phyloP scores from a whole-genome alignment of 2,888 invertebrate species.

The Abscondita cerata region DNA sequence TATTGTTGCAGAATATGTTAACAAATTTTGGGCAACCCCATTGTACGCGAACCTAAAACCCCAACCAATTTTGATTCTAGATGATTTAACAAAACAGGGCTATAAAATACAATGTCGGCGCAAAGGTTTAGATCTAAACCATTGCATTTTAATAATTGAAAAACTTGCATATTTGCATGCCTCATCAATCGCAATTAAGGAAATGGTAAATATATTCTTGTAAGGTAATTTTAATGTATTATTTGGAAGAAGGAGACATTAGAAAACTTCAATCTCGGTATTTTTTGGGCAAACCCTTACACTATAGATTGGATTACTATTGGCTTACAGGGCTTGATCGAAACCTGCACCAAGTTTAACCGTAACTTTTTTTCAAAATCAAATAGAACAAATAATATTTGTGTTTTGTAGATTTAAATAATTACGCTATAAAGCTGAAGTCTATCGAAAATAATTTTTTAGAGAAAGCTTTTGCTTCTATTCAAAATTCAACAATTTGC shows the following conservation, averaged over 20 bases:
- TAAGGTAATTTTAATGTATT: no score
- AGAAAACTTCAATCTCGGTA: no score
- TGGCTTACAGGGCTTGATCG: no score
- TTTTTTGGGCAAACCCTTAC: no score
- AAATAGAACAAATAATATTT: not conserved
- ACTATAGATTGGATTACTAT: no score
- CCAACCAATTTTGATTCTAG: slow-evolving; percentile 62
- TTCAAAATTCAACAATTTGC: slow-evolving; percentile 47
- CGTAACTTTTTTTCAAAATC: not conserved
- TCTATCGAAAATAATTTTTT: not conserved
- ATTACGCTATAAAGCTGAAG: not conserved
- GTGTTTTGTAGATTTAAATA: not conserved
- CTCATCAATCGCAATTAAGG: slow-evolving; percentile 61
- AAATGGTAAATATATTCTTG: slow-evolving; percentile 61
- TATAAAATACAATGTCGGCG: slow-evolving; percentile 63
- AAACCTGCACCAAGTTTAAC: no score
- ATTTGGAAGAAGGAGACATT: no score
- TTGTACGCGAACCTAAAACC: no score
- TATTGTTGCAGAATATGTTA: no score
- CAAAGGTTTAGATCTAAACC: slow-evolving; percentile 62
- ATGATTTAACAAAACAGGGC: slow-evolving; percentile 63
- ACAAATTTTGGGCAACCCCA: no score
- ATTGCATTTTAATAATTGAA: slow-evolving; percentile 59
- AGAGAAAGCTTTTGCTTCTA: slow-evolving; percentile 41
- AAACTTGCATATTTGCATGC: slow-evolving; percentile 65